phyloP scores from a whole-genome alignment of 64 coral and sea anemone species.

The Dendrophyllia cribrosa region DNA sequence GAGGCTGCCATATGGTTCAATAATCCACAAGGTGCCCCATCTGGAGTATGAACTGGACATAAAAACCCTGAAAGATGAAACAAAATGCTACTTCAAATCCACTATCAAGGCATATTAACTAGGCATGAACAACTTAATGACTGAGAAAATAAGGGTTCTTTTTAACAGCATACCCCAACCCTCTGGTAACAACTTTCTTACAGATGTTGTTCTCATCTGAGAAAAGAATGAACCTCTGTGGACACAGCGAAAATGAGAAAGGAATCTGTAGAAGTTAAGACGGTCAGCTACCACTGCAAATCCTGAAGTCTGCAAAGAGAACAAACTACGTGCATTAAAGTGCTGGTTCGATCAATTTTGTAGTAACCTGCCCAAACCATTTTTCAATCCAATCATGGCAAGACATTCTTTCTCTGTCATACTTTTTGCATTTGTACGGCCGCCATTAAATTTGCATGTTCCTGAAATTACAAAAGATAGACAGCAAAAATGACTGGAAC shows the following conservation, averaged over 20 bases:
- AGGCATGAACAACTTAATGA: neutral
- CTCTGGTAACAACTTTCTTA: conserved; percentile 92
- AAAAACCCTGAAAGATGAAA: conserved; percentile 77
- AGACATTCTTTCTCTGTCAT: no score
- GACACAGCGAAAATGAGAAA: conserved; percentile 97
- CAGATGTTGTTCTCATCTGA: conserved; percentile 97
- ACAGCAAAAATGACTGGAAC: no score
- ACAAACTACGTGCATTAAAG: neutral
- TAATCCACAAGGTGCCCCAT: conserved; percentile 95
- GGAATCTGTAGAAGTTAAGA: conserved; percentile 90
- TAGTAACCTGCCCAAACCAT: no score
- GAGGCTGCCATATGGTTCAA: conserved; percentile 88
- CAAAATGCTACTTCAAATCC: neutral
- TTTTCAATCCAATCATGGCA: no score
- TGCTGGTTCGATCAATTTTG: no score
- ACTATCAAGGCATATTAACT: neutral
- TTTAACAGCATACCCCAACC: conserved; percentile 81
- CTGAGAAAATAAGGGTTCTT: neutral
- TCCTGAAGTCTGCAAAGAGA: conserved; percentile 61
- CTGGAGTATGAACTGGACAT: conserved; percentile 97
- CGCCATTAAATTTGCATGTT: no score
- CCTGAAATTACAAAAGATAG: no score
- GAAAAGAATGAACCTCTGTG: conserved; percentile 97
- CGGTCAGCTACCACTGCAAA: conserved; percentile 92
- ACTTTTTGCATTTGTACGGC: no score